Evolutionary conservation across 1,140 invertebrate genomes (phyloP).

Genomic region (Adelges cooleyi): DNA sequence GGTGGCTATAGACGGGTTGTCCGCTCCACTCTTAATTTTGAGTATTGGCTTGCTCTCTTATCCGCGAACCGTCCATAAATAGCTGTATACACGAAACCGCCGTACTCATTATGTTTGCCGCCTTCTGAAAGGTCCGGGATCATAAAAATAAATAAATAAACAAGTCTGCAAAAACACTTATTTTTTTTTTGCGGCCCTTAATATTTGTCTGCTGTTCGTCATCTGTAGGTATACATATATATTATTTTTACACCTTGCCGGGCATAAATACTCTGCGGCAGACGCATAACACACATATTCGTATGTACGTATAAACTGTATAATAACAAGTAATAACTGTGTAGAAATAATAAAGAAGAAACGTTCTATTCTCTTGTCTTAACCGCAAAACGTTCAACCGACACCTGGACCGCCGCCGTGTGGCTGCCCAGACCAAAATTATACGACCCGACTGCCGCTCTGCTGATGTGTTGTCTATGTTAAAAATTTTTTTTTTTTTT

Average conservation of each 20-base stretch:
- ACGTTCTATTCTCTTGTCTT: constrained; percentile 5
- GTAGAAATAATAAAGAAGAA: background rate
- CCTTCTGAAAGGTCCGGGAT: background rate
- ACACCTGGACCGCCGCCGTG: background rate
- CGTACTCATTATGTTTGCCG: constrained; percentile 14
- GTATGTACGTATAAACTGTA: background rate
- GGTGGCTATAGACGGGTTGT: too few species aligned
- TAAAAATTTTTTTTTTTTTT: too few species aligned
- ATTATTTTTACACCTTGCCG: too few species aligned
- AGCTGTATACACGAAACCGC: background rate
- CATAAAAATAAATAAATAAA: constrained; percentile 23
- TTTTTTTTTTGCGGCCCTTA: background rate
- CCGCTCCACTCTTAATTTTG: too few species aligned
- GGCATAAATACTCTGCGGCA: too few species aligned
- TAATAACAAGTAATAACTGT: too few species aligned
- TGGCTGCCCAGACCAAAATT: constrained; percentile 6
- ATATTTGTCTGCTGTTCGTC: background rate
- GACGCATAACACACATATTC: too few species aligned
- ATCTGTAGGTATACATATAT: too few species aligned
- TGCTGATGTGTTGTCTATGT: background rate
- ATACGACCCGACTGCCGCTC: constrained; percentile 15
- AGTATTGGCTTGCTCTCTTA: too few species aligned
- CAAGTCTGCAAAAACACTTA: background rate
- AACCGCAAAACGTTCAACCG: constrained; percentile 12
- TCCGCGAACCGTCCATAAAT: too few species aligned